Percentiles rank a stretch among this genome's conserved stretches.
Evolutionary conservation across 1,140 invertebrate species (phyloP).

Genomic region (Nephotettix cincticeps): DNA sequence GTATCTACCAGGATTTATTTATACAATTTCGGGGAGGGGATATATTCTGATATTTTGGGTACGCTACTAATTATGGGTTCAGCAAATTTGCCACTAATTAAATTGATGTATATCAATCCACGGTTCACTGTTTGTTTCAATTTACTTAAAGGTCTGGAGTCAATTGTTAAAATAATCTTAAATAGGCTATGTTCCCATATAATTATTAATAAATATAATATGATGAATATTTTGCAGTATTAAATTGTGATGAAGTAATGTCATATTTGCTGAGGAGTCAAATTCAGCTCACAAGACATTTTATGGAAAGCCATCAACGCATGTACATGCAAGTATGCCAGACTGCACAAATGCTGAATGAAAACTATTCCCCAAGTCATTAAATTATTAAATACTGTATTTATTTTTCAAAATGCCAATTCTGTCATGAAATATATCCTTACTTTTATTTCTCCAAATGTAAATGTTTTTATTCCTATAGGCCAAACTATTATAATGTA

Average conservation of each 20-base stretch:
- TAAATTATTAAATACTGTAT: too few relatives aligned
- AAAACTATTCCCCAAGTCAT: too few relatives aligned
- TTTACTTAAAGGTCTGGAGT: background rate
- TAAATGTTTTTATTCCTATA: too few relatives aligned
- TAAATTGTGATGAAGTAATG: background rate
- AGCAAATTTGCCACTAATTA: background rate
- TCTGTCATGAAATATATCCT: too few relatives aligned
- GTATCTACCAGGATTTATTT: too few relatives aligned
- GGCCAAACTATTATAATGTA: too few relatives aligned
- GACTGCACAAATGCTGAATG: background rate
- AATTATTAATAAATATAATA: background rate
- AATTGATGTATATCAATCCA: background rate
- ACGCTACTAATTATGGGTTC: background rate
- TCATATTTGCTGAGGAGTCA: constrained; percentile 5
- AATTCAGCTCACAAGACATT: constrained; percentile 8
- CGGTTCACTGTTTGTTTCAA: background rate
- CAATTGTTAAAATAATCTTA: background rate
- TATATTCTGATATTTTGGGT: too few relatives aligned
- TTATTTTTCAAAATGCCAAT: too few relatives aligned
- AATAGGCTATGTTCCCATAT: background rate
- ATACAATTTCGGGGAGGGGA: too few relatives aligned
- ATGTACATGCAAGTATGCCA: constrained; percentile 14
- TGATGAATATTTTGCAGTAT: background rate
- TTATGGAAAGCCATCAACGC: constrained; percentile 23
- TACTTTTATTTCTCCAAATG: too few relatives aligned